These are phyloP conservation scores for Myotis yumanensis DNA, from an alignment of 2,113 vertebrate species.

Conservation along the genomic window DNA sequence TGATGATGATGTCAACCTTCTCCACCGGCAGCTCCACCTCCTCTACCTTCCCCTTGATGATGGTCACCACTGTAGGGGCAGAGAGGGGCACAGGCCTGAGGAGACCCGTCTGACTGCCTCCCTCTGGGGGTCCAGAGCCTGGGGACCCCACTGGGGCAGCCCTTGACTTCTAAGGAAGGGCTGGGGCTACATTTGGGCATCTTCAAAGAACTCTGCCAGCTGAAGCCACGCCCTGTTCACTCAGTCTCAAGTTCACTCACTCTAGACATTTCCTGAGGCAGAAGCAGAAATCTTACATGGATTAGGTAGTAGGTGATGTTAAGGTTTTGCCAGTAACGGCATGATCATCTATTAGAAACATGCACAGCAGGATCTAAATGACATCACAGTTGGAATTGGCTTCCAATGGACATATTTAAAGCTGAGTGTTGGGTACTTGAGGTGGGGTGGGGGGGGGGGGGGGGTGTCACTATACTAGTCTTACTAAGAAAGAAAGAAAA, in stretches of 20 bases:
- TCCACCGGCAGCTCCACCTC: conserved; percentile 94
- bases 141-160: not conserved
- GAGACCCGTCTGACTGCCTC: rapidly evolving
- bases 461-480: not conserved
- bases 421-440: not conserved
- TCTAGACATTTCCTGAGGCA: not conserved
- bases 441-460: too few species aligned
- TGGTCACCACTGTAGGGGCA: conserved; percentile 88
- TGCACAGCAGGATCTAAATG: not conserved
- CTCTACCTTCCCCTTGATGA: conserved; percentile 96
- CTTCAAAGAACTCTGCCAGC: not conserved
- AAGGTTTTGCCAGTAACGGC: not conserved
- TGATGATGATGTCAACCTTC: conserved; percentile 95
- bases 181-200: not conserved
- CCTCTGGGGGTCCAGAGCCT: not conserved
- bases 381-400: not conserved
- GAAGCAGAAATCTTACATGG: too few species aligned
- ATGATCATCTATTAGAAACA: not conserved
- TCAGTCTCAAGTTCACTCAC: not conserved
- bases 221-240: not conserved
- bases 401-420: not conserved
- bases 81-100: not conserved
- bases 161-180: not conserved
- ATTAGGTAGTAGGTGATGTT: not conserved
- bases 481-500: not conserved